A percentile compares a stretch with the other conserved stretches of the same genome.
Conservation (phyloP, 1,140 invertebrate species). For the Scaptomyza pallida region DNA sequence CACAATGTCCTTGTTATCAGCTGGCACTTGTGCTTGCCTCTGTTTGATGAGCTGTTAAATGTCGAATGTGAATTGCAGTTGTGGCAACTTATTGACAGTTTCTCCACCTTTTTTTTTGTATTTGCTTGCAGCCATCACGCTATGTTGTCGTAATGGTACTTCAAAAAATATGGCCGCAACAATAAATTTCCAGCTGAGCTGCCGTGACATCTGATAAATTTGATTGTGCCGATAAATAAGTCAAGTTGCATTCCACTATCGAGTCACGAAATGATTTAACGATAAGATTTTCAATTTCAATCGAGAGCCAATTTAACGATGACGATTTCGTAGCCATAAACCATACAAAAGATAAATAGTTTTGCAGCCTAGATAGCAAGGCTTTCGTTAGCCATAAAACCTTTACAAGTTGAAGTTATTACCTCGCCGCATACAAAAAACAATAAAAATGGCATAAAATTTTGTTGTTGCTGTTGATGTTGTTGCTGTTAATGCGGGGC, state of each 20-base stretch:
- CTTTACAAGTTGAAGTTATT: slow-evolving; percentile 27
- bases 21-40: slow-evolving; percentile 7
- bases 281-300: slow-evolving; percentile 74
- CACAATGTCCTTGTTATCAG: neutral
- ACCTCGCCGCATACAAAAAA: slow-evolving; percentile 35
- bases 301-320: slow-evolving; percentile 43
- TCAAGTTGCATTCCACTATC: slow-evolving; percentile 7
- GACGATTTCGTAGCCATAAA: slow-evolving; percentile 15
- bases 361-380: slow-evolving; percentile 10
- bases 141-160: slow-evolving; percentile 57
- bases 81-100: slow-evolving; percentile 53
- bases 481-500: slow-evolving; percentile 51
- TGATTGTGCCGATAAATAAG: slow-evolving; percentile 46
- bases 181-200: slow-evolving; percentile 62
- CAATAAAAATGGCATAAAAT: slow-evolving; percentile 69
- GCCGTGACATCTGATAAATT: slow-evolving; percentile 43
- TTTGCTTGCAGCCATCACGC: slow-evolving; percentile 39
- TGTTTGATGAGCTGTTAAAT: slow-evolving; percentile 71
- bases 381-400: slow-evolving; percentile 45
- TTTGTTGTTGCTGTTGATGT: slow-evolving; percentile 63
- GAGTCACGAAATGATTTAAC: slow-evolving; percentile 61
- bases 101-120: neutral
- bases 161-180: slow-evolving; percentile 59
- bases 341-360: slow-evolving; percentile 7
- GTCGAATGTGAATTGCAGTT: slow-evolving; percentile 20